Conservation (phyloP, 2,888 invertebrate species). For the Ornithoptera priamus region DNA sequence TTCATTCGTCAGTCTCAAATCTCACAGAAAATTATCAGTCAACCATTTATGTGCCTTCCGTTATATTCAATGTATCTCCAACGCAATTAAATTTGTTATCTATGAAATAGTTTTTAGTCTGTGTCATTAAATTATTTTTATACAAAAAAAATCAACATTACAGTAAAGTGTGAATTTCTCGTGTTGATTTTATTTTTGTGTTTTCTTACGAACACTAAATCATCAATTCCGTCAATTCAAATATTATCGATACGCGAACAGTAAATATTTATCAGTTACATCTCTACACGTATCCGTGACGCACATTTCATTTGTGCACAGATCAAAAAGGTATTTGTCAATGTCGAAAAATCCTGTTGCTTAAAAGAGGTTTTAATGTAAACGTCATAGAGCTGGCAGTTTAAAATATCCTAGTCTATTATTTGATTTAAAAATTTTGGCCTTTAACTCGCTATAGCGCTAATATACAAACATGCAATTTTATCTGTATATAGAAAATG, state of each 20-base stretch:
- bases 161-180: background rate
- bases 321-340: background rate
- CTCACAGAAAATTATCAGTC: conserved; percentile 38
- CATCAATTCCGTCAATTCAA: background rate
- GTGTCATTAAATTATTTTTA: no score
- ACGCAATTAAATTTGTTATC: background rate
- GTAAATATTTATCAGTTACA: background rate
- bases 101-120: no score
- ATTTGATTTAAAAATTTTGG: background rate
- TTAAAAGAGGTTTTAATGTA: background rate
- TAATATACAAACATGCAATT: background rate
- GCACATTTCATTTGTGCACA: background rate
- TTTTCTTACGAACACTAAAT: background rate
- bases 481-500: background rate
- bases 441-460: background rate
- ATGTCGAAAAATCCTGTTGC: background rate
- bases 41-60: conserved; percentile 32
- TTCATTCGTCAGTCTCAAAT: conserved; percentile 45
- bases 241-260: background rate
- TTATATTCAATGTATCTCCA: conserved; percentile 32
- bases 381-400: background rate
- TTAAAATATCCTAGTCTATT: background rate
- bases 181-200: background rate
- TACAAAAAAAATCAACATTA: background rate
- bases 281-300: background rate